phyloP scores from a whole-genome alignment of 1,140 invertebrate genomes.

The Meloidogyne floridensis region DNA sequence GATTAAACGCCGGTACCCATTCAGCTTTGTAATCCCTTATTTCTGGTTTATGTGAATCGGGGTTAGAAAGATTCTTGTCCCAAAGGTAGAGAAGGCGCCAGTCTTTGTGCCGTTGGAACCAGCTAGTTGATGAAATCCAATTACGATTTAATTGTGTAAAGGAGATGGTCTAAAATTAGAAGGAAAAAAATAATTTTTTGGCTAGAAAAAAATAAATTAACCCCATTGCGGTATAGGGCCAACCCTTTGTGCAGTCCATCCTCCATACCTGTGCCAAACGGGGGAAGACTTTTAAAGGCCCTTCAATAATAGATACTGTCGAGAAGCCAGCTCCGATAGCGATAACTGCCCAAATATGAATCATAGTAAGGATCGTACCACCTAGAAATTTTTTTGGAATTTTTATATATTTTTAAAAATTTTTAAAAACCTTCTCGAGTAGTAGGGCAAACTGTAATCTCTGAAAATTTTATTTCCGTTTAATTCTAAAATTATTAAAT shows the following conservation, averaged over 20 bases:
- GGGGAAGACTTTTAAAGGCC: background rate
- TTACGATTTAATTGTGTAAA: conserved; percentile 29
- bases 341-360: conserved; percentile 30
- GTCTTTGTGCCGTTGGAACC: conserved; percentile 30
- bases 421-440: background rate
- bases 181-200: background rate
- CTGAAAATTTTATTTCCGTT: background rate
- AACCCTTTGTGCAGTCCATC: conserved; percentile 29
- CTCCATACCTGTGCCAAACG: conserved; percentile 27
- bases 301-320: conserved; percentile 25
- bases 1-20: conserved; percentile 29
- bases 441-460: background rate
- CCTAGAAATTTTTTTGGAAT: background rate
- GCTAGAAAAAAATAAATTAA: background rate
- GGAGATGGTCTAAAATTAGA: conserved; percentile 20
- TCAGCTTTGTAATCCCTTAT: conserved; percentile 15
- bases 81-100: conserved; percentile 24
- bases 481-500: background rate
- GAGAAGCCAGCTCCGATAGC: conserved; percentile 30
- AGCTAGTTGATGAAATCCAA: conserved; percentile 29
- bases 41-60: conserved; percentile 19
- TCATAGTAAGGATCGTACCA: conserved; percentile 31
- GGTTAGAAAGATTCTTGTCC: conserved; percentile 10
- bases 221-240: conserved; percentile 27
- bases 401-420: background rate